Evolutionary conservation across 2,888 invertebrate genomes (phyloP).

Genomic region (Andrena bicolor): DNA sequence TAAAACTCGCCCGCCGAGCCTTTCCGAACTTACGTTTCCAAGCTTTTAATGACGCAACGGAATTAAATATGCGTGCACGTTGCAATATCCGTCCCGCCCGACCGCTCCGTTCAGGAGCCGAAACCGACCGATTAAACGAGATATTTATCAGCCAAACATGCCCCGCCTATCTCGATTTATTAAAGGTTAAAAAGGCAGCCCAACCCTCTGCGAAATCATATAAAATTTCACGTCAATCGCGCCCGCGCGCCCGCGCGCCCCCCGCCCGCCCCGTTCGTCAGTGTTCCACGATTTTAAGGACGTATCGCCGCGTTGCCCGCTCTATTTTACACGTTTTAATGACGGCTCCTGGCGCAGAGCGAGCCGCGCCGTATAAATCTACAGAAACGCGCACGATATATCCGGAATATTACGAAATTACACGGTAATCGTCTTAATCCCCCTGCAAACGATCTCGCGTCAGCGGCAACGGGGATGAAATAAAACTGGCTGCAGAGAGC

Average conservation of each 20-base stretch:
- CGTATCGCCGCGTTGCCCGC: not conserved
- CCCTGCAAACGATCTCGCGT: not conserved
- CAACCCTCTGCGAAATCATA: constrained; percentile 18
- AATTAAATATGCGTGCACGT: constrained; percentile 62
- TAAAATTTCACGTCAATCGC: constrained; percentile 35
- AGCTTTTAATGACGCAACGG: constrained; percentile 63
- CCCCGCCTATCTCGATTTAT: constrained; percentile 35
- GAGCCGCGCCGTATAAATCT: not conserved
- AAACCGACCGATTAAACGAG: constrained; percentile 24
- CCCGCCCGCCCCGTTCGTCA: not conserved
- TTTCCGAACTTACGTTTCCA: constrained; percentile 42
- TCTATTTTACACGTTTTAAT: constrained; percentile 8
- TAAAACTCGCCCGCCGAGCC: constrained; percentile 48
- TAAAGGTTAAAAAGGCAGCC: constrained; percentile 49
- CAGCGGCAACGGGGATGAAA: not conserved
- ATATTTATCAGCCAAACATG: constrained; percentile 52
- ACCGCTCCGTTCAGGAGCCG: constrained; percentile 26
- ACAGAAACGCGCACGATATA: constrained; percentile 13
- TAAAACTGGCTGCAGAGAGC: constrained; percentile 16
- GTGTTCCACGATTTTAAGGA: not conserved
- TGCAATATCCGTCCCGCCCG: constrained; percentile 33
- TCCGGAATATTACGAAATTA: constrained; percentile 3
- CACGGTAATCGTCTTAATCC: constrained; percentile 28
- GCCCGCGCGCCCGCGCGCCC: not conserved
- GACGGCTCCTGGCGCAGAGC: not conserved